Evolutionary conservation across 2,113 vertebrate species (phyloP), one percentile per base, ranked within the genome.

Genomic region (Abramis brama): DNA sequence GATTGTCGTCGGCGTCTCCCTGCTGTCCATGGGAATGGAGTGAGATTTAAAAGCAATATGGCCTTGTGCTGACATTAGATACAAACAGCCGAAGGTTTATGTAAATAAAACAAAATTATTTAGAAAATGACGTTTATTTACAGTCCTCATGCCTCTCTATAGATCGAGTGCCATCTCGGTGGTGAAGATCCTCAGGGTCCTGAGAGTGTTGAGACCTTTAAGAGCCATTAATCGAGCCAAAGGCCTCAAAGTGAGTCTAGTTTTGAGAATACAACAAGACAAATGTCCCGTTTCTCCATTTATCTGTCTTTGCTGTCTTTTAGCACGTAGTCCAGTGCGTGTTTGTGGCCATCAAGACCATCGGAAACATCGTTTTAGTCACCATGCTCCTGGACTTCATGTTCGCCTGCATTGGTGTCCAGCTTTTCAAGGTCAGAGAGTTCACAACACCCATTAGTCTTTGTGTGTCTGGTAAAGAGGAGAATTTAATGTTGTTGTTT

Each of bases 241-340:
- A 79, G 97, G 97, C 2, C 91, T 97, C n/a, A 98, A 98, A 95
- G 97, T 98, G 76, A 83, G 88, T 75, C 33, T 79, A 39, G 8
- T 60, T 45, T 64, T 19, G 39, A 19, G 79, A 21, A 27, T 21
- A 59, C 55, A 7, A 62, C 17, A 23, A 2, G 15, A 8, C 12
- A 47, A 33, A 19, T 73, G 55, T 84, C 27, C 70, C 15, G 45
- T 79, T 25, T 39, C 43, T 86, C 43, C 30, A 21, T 78, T 43
- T 83, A 52, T 66, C 21, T 33, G 15, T 86, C 81, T 19, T 17
- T 71, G 47, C 6, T 59, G 33, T 84, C 60, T 81, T 11, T 0
- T 89, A 99, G 97, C 97, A 98, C 0, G 97, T 99, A 86, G 97
- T 99, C 45, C 97, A 98, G 91, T 99, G 97, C 0, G 95, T 98